A percentile compares a stretch with the other conserved stretches of the same genome.
These are phyloP conservation scores for Zygogramma bicolorata DNA, from an alignment of 2,888 invertebrate genomes.

Conservation along the genomic window DNA sequence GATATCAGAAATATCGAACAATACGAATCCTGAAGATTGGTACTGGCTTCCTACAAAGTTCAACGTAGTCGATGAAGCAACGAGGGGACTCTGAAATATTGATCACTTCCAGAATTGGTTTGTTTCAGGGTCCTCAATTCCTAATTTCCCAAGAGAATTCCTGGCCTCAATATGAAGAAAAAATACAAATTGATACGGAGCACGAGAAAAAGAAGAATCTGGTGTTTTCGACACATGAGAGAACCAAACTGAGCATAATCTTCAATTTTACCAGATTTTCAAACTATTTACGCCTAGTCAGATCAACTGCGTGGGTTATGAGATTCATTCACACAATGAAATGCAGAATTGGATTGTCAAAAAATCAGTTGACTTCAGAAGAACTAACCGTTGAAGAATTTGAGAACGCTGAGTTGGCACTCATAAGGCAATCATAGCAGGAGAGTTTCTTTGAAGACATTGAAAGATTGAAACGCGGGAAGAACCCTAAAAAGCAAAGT, in stretches of 20 bases:
- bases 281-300: background rate
- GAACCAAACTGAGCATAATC: background rate
- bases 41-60: no score
- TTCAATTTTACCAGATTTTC: background rate
- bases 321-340: background rate
- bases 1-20: background rate
- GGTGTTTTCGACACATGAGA: background rate
- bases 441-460: background rate
- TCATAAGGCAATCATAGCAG: background rate
- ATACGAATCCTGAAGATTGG: no score
- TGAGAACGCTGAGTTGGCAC: background rate
- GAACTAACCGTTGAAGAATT: background rate
- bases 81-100: no score
- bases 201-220: background rate
- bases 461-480: background rate
- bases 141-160: no score
- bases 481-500: background rate
- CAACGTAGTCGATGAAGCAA: background rate
- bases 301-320: background rate
- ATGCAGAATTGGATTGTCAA: background rate
- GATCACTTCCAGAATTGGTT: no score
- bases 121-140: no score
- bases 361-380: background rate
- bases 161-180: no score
- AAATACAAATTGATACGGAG: no score